phyloP scores from a whole-genome alignment of 2,797 vertebrate species.

The Sebastolobus altivelis region DNA sequence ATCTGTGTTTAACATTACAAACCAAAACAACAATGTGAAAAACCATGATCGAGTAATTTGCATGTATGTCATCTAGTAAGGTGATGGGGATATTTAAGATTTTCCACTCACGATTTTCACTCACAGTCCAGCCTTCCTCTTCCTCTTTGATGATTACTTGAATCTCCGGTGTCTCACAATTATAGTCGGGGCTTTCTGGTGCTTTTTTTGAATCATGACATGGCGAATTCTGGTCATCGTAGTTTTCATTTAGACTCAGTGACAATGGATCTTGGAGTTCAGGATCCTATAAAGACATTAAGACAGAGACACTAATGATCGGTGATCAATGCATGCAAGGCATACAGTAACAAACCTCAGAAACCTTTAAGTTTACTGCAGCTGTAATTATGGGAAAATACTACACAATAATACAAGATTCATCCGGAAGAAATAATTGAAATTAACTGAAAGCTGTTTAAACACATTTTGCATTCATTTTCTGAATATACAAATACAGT shows the following conservation, averaged over 20 bases:
- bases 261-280: slow-evolving; percentile 67
- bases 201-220: slow-evolving; percentile 36
- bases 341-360: neutral
- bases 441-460: too few relatives aligned
- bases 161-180: slow-evolving; percentile 63
- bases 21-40: slow-evolving; percentile 9
- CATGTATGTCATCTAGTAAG: neutral
- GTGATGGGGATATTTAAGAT: slow-evolving; percentile 22
- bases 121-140: slow-evolving; percentile 74
- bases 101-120: slow-evolving; percentile 70
- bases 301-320: neutral
- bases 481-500: neutral
- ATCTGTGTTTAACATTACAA: slow-evolving; percentile 49
- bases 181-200: slow-evolving; percentile 33
- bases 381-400: neutral
- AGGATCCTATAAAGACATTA: slow-evolving; percentile 55
- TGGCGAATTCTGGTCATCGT: slow-evolving; percentile 35
- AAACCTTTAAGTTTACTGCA: neutral
- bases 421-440: neutral
- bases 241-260: slow-evolving; percentile 58
- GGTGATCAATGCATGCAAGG: neutral
- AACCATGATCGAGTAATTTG: neutral
- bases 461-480: neutral
- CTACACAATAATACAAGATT: neutral
- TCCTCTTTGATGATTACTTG: slow-evolving; percentile 73